Percentiles rank a stretch among this genome's conserved stretches.
Evolutionary conservation across 2,113 vertebrate genomes (phyloP).

Genomic region (Corynorhinus townsendii): DNA sequence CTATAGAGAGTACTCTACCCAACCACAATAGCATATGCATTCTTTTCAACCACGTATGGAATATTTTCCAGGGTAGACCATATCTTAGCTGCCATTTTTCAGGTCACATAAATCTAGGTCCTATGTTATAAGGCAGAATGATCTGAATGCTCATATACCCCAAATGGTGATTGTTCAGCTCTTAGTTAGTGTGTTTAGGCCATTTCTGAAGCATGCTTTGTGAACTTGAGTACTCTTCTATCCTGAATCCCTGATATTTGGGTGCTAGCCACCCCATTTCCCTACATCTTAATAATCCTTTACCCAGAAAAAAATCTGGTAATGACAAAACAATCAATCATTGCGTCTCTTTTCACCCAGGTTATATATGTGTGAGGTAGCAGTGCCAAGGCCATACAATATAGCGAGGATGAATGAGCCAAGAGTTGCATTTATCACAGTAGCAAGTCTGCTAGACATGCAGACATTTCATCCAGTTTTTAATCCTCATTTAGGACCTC

Average conservation of each 20-base stretch:
- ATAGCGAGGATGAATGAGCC: not conserved
- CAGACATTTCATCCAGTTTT: not conserved
- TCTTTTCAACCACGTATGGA: too few species aligned
- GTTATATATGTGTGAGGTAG: accelerated
- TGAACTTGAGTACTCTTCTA: not conserved
- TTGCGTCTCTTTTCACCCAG: not conserved
- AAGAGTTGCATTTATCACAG: not conserved
- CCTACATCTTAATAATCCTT: not conserved
- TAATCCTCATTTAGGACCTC: not conserved
- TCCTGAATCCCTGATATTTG: not conserved
- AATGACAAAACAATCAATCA: not conserved
- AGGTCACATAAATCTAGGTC: not conserved
- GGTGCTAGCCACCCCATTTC: not conserved
- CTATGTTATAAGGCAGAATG: not conserved
- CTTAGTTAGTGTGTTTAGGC: not conserved
- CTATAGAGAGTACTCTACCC: too few species aligned
- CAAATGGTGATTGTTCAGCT: accelerated
- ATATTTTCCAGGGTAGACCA: too few species aligned
- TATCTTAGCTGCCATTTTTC: not conserved
- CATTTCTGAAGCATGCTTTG: not conserved
- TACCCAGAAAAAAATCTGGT: accelerated
- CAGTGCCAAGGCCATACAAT: not conserved
- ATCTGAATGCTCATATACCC: not conserved
- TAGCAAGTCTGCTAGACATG: not conserved
- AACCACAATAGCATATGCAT: too few species aligned